Conservation (phyloP, 1,140 invertebrate genomes). For the Drosophila orena region DNA sequence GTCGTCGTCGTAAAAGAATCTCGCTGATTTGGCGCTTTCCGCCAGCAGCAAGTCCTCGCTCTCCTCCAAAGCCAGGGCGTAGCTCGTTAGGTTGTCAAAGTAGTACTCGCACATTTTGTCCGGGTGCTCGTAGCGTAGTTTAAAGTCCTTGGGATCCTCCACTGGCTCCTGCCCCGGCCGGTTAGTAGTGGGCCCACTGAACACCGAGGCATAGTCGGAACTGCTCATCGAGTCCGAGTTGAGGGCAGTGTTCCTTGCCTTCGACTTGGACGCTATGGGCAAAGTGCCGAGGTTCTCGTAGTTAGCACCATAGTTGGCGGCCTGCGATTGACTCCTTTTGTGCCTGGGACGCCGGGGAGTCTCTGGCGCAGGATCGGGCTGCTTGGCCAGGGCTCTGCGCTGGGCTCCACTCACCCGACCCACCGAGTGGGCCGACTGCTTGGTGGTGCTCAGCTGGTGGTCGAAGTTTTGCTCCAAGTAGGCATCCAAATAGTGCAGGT, state of each 20-base stretch:
- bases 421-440: slow-evolving; percentile 70
- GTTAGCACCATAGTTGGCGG: slow-evolving; percentile 52
- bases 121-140: slow-evolving; percentile 81
- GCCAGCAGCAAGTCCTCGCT: slow-evolving; percentile 72
- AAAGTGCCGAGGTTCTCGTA: slow-evolving; percentile 76
- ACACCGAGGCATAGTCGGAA: slow-evolving; percentile 84
- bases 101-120: slow-evolving; percentile 83
- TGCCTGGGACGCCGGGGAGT: slow-evolving; percentile 43
- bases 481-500: slow-evolving; percentile 81
- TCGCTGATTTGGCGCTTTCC: slow-evolving; percentile 67
- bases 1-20: slow-evolving; percentile 57
- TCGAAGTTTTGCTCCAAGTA: slow-evolving; percentile 83
- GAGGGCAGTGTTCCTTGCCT: slow-evolving; percentile 10
- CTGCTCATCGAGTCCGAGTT: slow-evolving; percentile 80
- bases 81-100: slow-evolving; percentile 74
- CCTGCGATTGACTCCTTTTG: slow-evolving; percentile 72
- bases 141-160: slow-evolving; percentile 39
- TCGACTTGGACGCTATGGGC: slow-evolving; percentile 47
- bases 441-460: slow-evolving; percentile 59
- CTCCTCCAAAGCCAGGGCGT: slow-evolving; percentile 64
- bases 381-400: slow-evolving; percentile 48
- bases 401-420: slow-evolving; percentile 61
- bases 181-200: slow-evolving; percentile 69
- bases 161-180: slow-evolving; percentile 17
- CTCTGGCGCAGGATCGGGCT: slow-evolving; percentile 21